Evolutionary conservation across 2,113 vertebrate genomes (phyloP).

Genomic region (Periophthalmodon schlosseri): DNA sequence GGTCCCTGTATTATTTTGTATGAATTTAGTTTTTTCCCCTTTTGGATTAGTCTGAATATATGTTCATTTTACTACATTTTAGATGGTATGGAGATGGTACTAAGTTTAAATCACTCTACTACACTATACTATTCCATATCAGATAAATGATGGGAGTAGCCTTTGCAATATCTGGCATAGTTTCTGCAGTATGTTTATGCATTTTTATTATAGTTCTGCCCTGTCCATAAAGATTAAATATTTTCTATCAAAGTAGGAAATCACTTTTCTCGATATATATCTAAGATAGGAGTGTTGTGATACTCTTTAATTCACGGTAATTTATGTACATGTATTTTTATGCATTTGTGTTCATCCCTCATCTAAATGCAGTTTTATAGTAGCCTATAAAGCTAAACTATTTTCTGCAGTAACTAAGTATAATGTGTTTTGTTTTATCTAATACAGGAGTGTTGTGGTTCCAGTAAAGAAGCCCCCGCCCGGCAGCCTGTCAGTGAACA

Average conservation of each 20-base stretch:
- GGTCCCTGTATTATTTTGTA: not conserved
- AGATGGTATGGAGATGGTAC: not conserved
- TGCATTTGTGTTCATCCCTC: not conserved
- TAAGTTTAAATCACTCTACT: too few relatives aligned
- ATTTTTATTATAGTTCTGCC: too few relatives aligned
- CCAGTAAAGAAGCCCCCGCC: constrained; percentile 96
- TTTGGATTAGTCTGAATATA: not conserved
- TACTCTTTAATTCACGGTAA: too few relatives aligned
- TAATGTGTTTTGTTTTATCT: constrained; percentile 6
- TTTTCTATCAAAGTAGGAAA: too few relatives aligned
- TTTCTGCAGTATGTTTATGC: too few relatives aligned
- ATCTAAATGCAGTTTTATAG: not conserved
- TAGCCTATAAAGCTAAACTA: not conserved
- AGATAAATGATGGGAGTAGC: too few relatives aligned
- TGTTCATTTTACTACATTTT: not conserved
- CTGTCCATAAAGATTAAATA: too few relatives aligned
- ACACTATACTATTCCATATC: too few relatives aligned
- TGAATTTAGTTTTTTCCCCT: not conserved
- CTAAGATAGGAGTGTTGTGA: too few relatives aligned
- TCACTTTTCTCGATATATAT: too few relatives aligned
- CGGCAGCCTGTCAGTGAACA: constrained; percentile 93
- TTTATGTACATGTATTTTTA: too few relatives aligned
- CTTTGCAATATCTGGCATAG: too few relatives aligned
- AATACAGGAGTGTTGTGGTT: constrained; percentile 91
- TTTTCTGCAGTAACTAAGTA: not conserved